phyloP scores from a whole-genome alignment of 2,113 vertebrate species.

The Nothobranchius kuhntae region DNA sequence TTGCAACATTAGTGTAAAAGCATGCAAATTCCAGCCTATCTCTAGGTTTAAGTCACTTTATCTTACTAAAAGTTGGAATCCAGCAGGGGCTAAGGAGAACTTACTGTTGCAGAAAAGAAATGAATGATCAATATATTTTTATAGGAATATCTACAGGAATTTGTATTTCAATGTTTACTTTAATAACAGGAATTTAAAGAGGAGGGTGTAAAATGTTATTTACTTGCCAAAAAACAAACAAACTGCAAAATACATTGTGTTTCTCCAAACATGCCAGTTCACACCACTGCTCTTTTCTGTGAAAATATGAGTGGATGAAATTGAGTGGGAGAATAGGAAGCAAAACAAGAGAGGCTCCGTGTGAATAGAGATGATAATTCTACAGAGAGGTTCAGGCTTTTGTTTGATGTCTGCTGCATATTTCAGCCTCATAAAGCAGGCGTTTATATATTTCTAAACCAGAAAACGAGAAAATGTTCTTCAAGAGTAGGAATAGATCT shows the following conservation, averaged over 20 bases:
- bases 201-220: neutral
- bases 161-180: neutral
- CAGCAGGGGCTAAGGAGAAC: neutral
- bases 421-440: neutral
- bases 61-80: neutral
- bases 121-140: neutral
- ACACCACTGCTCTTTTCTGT: slow-evolving; percentile 28
- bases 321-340: slow-evolving; percentile 55
- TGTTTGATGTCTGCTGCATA: slow-evolving; percentile 11
- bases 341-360: slow-evolving; percentile 46
- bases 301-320: slow-evolving; percentile 54
- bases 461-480: neutral
- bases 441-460: neutral
- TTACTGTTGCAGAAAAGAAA: too few relatives aligned
- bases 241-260: slow-evolving; percentile 1
- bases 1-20: too few relatives aligned
- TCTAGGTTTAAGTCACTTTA: too few relatives aligned
- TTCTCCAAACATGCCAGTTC: slow-evolving; percentile 8
- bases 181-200: neutral
- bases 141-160: neutral
- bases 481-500: neutral
- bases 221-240: neutral
- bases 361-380: slow-evolving; percentile 41
- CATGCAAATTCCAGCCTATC: too few relatives aligned
- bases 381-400: slow-evolving; percentile 37